Evolutionary conservation across 2,888 invertebrate species (phyloP), one percentile per base, ranked within the genome.

Genomic region (Hypomecis atomaria): DNA sequence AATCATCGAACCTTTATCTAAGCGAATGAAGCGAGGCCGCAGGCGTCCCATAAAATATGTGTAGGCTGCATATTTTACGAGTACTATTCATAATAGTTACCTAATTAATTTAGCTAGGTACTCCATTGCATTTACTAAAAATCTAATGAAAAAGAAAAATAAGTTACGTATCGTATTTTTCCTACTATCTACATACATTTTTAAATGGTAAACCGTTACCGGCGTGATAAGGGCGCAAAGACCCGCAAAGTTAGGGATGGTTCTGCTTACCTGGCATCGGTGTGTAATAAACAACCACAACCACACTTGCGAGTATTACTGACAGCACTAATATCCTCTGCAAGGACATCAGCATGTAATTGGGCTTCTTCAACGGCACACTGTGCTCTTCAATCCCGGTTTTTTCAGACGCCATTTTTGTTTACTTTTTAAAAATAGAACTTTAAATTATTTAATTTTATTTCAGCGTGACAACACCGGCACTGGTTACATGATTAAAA

Each of bases 281-380:
- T 52, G 96, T 95, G 67, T 95, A 94, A 83, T 96, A 95, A 71
- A 96, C 94, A 69, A 96, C 94, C 57, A 96, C 94, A 53, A 95
- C 88, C 65, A 96, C 96, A 75, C 95, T 94, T 23, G 94, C 94
- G 57, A 94, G 88, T 84, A 96, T 94, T 67, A 95, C 94, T 76
- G 94, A 88, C 76, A 96, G 91, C 78, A 96, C 94, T 33, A 94
- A 93, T 77, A 94, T 92, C 89, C 95, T 94, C 78, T 95, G 94
- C 81, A 95, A 89, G 89, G 94, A 93, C 90, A 93, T 89, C n/a
- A 90, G 83, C 90, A 89, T 92, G 83, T 93, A 93, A 82, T 93
- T 93, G n/a, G 92, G 92, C 75, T 90, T 92, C 73, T 81, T 75
- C 73, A 85, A 69, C 65, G 77, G 77, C 72, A 70, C 83, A 81